Evolutionary conservation across 92 coral and sea anemone species (phyloP).

Genomic region (Phymanthus crucifer): DNA sequence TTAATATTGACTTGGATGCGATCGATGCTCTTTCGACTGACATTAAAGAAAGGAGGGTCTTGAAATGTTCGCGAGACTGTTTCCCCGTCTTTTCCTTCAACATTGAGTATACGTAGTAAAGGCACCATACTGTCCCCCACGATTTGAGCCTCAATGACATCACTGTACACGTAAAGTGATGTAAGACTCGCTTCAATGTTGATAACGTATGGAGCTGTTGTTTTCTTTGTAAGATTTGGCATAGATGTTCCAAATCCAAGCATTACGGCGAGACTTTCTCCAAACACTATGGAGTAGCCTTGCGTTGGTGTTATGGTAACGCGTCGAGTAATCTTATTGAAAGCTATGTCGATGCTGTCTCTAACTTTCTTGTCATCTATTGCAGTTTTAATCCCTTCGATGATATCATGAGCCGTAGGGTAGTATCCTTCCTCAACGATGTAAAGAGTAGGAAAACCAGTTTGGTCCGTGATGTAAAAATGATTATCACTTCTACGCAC

Average conservation of each 20-base stretch:
- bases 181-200: conserved; percentile 33
- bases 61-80: conserved; percentile 39
- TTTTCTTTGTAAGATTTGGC: conserved; percentile 13
- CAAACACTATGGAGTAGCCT: conserved; percentile 12
- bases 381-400: conserved; percentile 22
- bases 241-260: conserved; percentile 32
- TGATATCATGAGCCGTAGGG: conserved; percentile 20
- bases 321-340: conserved; percentile 21
- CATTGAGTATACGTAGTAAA: conserved; percentile 28
- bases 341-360: conserved; percentile 1
- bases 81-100: conserved; percentile 43
- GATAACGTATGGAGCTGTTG: conserved; percentile 35
- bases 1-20: conserved; percentile 32
- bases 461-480: conserved; percentile 8
- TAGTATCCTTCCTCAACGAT: conserved; percentile 30
- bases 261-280: conserved; percentile 22
- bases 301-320: conserved; percentile 12
- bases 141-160: conserved; percentile 48
- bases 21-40: conserved; percentile 39
- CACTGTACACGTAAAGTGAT: conserved; percentile 36
- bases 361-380: conserved; percentile 2
- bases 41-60: conserved; percentile 48
- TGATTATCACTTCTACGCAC: conserved; percentile 38
- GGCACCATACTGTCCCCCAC: conserved; percentile 39
- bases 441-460: conserved; percentile 14